A percentile compares a stretch with the other conserved stretches of the same genome.
Conservation (phyloP, 2,888 invertebrate genomes). For the Plebejus anna region DNA sequence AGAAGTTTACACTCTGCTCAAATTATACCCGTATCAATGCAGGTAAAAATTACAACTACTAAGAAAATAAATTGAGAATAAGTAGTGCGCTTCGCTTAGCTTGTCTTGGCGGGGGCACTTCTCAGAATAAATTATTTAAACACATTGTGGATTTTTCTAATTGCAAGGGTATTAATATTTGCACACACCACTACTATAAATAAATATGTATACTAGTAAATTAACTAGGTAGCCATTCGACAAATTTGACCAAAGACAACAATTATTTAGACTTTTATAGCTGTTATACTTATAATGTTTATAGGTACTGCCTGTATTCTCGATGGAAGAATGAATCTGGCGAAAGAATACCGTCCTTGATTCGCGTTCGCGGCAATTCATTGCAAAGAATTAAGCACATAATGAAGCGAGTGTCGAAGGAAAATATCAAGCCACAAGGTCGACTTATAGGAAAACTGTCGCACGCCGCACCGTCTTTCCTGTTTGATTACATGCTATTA, state of each 20-base stretch:
- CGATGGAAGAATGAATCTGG: slow-evolving; percentile 95
- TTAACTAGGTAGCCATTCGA: too few species aligned
- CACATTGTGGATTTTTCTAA: too few species aligned
- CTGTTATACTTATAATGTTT: slow-evolving; percentile 28
- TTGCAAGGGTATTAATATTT: too few species aligned
- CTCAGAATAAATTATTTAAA: too few species aligned
- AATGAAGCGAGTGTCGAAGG: slow-evolving; percentile 98
- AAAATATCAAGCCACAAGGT: slow-evolving; percentile 98
- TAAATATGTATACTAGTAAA: too few species aligned
- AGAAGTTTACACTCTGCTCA: slow-evolving; percentile 95
- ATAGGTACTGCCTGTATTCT: slow-evolving; percentile 92
- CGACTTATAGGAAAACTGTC: slow-evolving; percentile 97
- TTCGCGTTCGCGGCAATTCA: slow-evolving; percentile 91
- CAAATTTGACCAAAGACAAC: neutral
- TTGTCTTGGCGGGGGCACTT: too few species aligned
- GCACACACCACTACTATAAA: too few species aligned
- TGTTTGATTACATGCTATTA: slow-evolving; percentile 95
- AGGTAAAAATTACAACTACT: slow-evolving; percentile 68
- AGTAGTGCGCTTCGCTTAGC: too few species aligned
- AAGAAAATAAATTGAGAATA: neutral
- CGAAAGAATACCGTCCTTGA: slow-evolving; percentile 88
- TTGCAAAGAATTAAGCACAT: slow-evolving; percentile 96
- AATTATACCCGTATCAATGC: slow-evolving; percentile 91
- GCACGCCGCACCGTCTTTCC: slow-evolving; percentile 95
- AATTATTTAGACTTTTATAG: neutral